phyloP scores from a whole-genome alignment of 2,113 vertebrate genomes.

The Isurus oxyrinchus region DNA sequence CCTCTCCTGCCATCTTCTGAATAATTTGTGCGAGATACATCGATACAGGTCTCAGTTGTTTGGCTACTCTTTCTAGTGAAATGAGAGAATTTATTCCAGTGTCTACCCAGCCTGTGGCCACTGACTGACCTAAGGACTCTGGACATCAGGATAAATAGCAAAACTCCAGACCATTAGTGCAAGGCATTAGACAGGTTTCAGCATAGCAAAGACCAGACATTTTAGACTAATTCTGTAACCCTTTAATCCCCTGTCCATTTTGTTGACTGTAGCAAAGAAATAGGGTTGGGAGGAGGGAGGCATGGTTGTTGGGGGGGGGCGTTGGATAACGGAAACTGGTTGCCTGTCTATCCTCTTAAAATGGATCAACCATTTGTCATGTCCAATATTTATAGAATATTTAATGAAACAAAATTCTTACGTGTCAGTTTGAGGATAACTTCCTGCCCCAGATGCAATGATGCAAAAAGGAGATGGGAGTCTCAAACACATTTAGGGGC shows the following conservation, averaged over 20 bases:
- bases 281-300: neutral
- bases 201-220: conserved; percentile 12
- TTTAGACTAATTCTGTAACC: neutral
- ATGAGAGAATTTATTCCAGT: conserved; percentile 50
- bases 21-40: conserved; percentile 52
- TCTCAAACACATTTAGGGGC: neutral
- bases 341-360: neutral
- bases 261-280: conserved; percentile 7
- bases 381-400: neutral
- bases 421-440: neutral
- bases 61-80: conserved; percentile 48
- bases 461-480: neutral
- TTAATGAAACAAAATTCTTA: neutral
- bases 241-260: conserved; percentile 30
- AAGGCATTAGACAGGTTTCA: conserved; percentile 45
- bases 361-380: neutral
- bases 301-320: too few species aligned
- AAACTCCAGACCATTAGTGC: conserved; percentile 48
- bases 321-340: neutral
- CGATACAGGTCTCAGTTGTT: conserved; percentile 51
- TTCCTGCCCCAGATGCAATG: neutral
- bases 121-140: conserved; percentile 53
- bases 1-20: conserved; percentile 44
- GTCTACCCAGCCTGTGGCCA: conserved; percentile 53
- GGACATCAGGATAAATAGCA: conserved; percentile 54